A percentile compares a stretch with the other conserved stretches of the same genome.
Evolutionary conservation across 2,888 invertebrate genomes (phyloP).

Genomic region (Cantharis flavilabris): DNA sequence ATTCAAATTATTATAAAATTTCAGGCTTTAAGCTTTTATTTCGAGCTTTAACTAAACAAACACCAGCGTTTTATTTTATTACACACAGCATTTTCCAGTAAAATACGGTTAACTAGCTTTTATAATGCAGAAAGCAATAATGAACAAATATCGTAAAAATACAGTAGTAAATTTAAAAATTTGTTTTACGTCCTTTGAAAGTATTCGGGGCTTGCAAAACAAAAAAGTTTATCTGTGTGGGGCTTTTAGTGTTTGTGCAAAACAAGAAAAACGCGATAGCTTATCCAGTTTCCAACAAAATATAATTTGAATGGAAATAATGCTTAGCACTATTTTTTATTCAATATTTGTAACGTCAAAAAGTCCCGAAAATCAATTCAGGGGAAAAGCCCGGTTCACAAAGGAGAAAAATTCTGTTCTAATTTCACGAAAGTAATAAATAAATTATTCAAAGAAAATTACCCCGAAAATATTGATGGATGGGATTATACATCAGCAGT

Average conservation of each 20-base stretch:
- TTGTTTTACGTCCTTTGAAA: background rate
- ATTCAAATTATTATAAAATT: background rate
- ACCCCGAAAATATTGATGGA: background rate
- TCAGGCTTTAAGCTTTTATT: background rate
- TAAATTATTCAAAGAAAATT: background rate
- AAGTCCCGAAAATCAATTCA: background rate
- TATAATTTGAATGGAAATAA: background rate
- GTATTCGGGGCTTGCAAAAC: background rate
- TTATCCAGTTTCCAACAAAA: background rate
- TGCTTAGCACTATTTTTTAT: background rate
- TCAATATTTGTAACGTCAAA: background rate
- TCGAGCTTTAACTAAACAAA: background rate
- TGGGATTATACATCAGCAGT: background rate
- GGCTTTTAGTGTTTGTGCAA: background rate
- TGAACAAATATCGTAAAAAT: background rate
- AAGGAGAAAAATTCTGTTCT: background rate
- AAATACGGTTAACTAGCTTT: background rate
- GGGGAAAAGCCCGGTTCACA: background rate
- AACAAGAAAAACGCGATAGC: background rate
- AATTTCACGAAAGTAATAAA: background rate
- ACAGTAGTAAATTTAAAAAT: background rate
- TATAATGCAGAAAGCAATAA: background rate
- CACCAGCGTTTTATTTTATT: background rate
- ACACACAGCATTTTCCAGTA: background rate
- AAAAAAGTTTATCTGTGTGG: background rate